phyloP scores from a whole-genome alignment of 2,797 vertebrate genomes.

The Setipinna tenuifilis region DNA sequence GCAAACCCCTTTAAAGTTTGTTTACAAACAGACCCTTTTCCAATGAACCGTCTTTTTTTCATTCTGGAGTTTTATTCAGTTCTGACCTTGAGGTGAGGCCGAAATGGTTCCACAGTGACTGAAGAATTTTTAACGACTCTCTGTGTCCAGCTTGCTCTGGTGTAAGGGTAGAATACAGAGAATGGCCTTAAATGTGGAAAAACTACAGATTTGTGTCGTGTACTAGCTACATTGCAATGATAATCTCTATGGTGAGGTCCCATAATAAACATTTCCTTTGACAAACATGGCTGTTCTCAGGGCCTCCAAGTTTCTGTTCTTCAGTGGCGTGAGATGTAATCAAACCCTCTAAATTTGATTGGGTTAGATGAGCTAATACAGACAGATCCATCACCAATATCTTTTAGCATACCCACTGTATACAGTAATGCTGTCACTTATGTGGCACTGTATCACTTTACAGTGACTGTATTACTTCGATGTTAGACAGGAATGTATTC shows the following conservation, averaged over 20 bases:
- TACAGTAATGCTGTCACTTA: no score
- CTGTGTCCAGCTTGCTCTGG: neutral
- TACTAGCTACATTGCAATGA: constrained; percentile 13
- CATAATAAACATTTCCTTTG: constrained; percentile 17
- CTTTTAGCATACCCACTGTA: neutral
- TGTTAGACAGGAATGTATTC: no score
- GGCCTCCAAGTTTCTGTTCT: neutral
- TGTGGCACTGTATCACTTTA: no score
- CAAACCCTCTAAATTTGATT: neutral
- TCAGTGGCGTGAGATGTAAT: neutral
- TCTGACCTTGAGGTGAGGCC: neutral
- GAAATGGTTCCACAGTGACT: neutral
- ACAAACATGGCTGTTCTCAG: neutral
- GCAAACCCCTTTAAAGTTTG: neutral
- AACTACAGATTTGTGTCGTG: neutral
- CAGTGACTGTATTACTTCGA: no score
- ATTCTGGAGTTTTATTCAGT: neutral
- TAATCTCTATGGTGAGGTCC: constrained; percentile 7
- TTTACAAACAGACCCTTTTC: no score
- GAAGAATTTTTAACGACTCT: neutral
- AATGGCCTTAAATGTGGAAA: neutral
- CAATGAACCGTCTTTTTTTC: neutral
- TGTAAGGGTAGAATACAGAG: neutral
- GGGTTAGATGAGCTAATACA: neutral
- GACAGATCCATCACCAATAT: neutral